These are phyloP conservation scores for Cossypha heuglini DNA, from an alignment of 2,797 vertebrate species.

Conservation along the genomic window DNA sequence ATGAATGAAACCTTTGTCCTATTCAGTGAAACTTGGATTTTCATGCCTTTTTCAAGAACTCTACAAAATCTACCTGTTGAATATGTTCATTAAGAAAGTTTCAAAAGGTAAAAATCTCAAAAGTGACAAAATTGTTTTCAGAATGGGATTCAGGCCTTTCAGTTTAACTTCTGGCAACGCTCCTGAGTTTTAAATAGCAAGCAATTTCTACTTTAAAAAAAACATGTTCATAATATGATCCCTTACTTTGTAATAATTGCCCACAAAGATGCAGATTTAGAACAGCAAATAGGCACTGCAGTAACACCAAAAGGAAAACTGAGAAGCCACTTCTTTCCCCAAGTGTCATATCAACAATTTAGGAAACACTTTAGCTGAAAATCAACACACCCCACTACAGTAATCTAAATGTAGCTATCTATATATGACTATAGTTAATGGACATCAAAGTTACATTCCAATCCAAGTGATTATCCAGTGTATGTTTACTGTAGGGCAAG, in stretches of 20 bases:
- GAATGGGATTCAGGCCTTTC: background rate
- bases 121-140: background rate
- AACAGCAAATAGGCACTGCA: background rate
- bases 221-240: background rate
- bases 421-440: background rate
- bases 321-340: background rate
- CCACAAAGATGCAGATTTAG: background rate
- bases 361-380: background rate
- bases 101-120: background rate
- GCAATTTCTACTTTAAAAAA: background rate
- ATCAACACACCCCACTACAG: background rate
- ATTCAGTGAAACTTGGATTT: background rate
- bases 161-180: background rate
- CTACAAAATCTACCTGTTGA: background rate
- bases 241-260: background rate
- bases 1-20: conserved; percentile 33
- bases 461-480: background rate
- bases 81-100: background rate
- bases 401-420: background rate
- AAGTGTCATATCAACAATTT: background rate
- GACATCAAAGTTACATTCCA: background rate
- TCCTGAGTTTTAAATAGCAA: background rate
- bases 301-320: background rate
- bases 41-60: background rate
- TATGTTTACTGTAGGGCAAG: background rate